Conservation (phyloP, 2,113 vertebrate genomes). For the Anguilla japonica region DNA sequence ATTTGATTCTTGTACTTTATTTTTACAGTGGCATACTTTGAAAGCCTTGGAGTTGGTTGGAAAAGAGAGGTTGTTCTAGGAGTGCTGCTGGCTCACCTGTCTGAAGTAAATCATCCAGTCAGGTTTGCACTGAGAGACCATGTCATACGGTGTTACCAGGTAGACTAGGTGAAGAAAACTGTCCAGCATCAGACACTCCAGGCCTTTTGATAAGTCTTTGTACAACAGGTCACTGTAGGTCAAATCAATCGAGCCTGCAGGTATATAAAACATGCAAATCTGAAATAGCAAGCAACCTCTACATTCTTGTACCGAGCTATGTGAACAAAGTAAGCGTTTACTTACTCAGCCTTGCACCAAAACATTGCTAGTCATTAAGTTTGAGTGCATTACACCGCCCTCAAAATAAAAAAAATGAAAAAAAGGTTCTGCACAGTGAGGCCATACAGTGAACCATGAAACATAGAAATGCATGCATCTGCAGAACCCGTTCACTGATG, state of each 20-base stretch:
- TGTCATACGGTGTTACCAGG: constrained; percentile 87
- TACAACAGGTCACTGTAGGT: constrained; percentile 79
- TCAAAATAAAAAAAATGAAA: neutral
- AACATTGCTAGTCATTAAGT: neutral
- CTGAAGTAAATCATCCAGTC: constrained; percentile 91
- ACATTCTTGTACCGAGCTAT: neutral
- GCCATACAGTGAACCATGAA: no score
- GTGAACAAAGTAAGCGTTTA: neutral
- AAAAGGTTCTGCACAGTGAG: no score
- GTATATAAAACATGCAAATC: neutral
- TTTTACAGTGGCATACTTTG: neutral
- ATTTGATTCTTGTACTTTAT: neutral
- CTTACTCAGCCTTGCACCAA: neutral
- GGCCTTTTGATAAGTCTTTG: constrained; percentile 81
- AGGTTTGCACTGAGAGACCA: constrained; percentile 77
- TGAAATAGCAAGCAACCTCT: neutral
- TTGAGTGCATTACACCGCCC: no score
- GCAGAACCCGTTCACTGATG: no score
- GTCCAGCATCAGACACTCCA: constrained; percentile 87
- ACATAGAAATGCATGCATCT: no score
- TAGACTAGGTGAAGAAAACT: constrained; percentile 87
- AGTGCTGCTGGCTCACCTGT: constrained; percentile 71
- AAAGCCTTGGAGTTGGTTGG: neutral
- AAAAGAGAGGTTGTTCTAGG: neutral
- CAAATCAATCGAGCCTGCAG: constrained; percentile 85